A percentile compares a stretch with the other conserved stretches of the same genome.
These are phyloP conservation scores for Pardalotus punctatus DNA, from an alignment of 2,113 vertebrate genomes.

Conservation along the genomic window DNA sequence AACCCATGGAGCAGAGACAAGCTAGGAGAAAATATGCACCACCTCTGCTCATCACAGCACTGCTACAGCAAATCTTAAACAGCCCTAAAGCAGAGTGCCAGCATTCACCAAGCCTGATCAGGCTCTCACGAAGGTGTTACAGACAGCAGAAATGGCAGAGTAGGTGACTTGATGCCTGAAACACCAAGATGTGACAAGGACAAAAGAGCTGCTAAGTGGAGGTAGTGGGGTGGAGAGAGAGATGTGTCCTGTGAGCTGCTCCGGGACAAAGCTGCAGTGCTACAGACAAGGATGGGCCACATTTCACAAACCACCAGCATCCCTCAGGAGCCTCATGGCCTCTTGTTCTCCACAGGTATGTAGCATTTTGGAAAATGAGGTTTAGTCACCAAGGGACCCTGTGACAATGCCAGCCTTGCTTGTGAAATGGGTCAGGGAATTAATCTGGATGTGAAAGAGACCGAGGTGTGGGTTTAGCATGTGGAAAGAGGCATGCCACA, in stretches of 20 bases:
- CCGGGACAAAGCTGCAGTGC: not conserved
- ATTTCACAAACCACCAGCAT: not conserved
- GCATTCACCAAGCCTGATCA: not conserved
- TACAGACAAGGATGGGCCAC: not conserved
- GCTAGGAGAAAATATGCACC: not conserved
- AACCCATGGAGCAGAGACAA: not conserved
- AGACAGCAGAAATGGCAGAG: not conserved
- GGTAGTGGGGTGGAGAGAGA: not conserved
- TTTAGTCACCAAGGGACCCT: not conserved
- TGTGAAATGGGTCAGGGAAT: not conserved
- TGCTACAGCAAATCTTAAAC: not conserved
- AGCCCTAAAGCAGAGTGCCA: not conserved
- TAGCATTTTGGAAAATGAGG: not conserved
- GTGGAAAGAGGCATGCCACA: not conserved
- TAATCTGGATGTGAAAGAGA: not conserved
- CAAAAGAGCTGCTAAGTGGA: not conserved
- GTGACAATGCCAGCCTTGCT: not conserved
- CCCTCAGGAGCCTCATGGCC: not conserved
- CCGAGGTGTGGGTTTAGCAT: rapidly evolving
- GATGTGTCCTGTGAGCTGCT: not conserved
- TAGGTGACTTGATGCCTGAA: not conserved
- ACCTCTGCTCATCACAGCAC: not conserved
- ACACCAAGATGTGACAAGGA: not conserved
- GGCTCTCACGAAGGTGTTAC: not conserved
- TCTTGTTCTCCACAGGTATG: not conserved